Percentiles rank a stretch among this genome's conserved stretches.
Evolutionary conservation across 2,797 vertebrate genomes (phyloP).

Genomic region (Oreortyx pictus): DNA sequence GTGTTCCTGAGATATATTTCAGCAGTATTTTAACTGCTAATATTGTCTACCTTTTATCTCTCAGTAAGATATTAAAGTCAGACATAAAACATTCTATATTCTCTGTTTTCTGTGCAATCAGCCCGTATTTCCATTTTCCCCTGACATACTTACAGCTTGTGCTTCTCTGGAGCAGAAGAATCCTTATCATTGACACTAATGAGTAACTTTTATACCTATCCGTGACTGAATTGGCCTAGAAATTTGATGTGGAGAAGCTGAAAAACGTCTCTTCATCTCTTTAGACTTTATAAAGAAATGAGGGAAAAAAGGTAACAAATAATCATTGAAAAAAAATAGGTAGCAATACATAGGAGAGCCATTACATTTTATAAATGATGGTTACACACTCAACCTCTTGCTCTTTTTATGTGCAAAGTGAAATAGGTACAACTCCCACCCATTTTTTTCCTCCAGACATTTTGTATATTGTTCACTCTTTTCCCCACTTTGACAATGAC

Average conservation of each 20-base stretch:
- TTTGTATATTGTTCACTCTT: constrained; percentile 64
- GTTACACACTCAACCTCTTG: constrained; percentile 45
- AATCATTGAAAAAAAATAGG: constrained; percentile 30
- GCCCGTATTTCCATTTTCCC: not conserved
- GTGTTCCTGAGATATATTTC: not conserved
- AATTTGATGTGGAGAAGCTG: not conserved
- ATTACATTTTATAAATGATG: constrained; percentile 40
- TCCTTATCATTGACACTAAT: not conserved
- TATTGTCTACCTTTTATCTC: not conserved
- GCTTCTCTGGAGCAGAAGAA: not conserved
- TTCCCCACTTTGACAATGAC: constrained; percentile 43
- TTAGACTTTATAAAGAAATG: not conserved
- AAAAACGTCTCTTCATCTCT: not conserved
- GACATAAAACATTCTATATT: not conserved
- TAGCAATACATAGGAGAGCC: constrained; percentile 31
- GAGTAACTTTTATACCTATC: not conserved
- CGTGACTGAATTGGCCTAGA: not conserved
- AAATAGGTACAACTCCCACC: constrained; percentile 55
- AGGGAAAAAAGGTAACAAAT: not conserved
- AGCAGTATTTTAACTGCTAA: not conserved
- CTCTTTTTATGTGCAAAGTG: constrained; percentile 52
- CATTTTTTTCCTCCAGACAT: constrained; percentile 61
- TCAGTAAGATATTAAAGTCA: not conserved
- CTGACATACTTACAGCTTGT: not conserved
- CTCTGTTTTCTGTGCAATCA: not conserved